Evolutionary conservation across 2,113 vertebrate species (phyloP).

Genomic region (Symphodus melops): DNA sequence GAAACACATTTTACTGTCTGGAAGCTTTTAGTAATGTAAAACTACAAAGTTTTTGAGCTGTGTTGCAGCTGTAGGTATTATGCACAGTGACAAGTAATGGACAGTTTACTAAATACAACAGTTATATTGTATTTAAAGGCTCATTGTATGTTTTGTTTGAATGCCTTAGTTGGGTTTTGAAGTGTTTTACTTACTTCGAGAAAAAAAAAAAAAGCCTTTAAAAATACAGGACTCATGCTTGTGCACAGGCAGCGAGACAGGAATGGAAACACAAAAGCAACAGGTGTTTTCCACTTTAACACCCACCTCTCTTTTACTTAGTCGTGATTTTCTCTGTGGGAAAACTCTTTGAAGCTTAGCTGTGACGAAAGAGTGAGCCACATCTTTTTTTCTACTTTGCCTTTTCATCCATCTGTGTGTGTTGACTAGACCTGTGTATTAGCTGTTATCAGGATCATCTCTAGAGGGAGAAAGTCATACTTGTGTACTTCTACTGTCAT

Average conservation of each 20-base stretch:
- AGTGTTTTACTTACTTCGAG: no score
- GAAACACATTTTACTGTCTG: no score
- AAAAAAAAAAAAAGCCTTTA: no score
- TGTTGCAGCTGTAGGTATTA: no score
- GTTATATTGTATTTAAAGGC: no score
- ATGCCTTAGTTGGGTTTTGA: no score
- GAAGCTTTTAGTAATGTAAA: no score
- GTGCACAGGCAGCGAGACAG: not conserved
- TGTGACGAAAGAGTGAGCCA: slow-evolving; percentile 26
- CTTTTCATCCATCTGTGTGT: slow-evolving; percentile 6
- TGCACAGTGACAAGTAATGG: no score
- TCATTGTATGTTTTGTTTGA: no score
- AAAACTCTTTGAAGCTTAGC: slow-evolving; percentile 22
- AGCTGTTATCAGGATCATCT: slow-evolving; percentile 12
- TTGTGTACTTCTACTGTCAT: not conserved
- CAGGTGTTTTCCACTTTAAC: slow-evolving; percentile 35
- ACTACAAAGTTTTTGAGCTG: no score
- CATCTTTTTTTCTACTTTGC: slow-evolving; percentile 7
- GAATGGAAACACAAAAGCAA: slow-evolving; percentile 21
- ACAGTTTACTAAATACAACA: no score
- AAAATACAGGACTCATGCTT: not conserved
- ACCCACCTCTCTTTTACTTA: slow-evolving; percentile 34
- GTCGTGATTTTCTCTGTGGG: slow-evolving; percentile 23
- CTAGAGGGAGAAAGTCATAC: not conserved
- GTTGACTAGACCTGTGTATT: slow-evolving; percentile 16